These are phyloP conservation scores for Spinus pinus DNA, from an alignment of 2,797 vertebrate species.

Conservation along the genomic window DNA sequence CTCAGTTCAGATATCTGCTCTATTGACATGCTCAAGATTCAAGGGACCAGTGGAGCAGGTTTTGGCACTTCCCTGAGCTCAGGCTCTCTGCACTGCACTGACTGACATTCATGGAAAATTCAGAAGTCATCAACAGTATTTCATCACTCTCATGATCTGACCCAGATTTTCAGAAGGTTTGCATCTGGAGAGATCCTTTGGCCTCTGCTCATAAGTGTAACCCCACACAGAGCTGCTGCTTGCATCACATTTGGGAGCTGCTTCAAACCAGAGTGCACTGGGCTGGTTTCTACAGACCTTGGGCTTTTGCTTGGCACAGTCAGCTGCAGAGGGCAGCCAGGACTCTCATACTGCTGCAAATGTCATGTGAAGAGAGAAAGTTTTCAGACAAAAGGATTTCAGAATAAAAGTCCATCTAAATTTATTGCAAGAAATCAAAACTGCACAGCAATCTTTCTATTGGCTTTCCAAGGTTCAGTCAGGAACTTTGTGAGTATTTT, in stretches of 20 bases:
- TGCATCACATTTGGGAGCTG: neutral
- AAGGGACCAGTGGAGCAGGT: neutral
- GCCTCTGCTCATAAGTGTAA: neutral
- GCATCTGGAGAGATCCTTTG: neutral
- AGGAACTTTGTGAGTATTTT: neutral
- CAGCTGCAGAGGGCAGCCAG: neutral
- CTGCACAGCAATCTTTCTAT: neutral
- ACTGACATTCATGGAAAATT: neutral
- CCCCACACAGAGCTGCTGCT: neutral
- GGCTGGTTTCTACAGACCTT: neutral
- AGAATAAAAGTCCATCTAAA: conserved; percentile 12
- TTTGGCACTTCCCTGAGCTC: neutral
- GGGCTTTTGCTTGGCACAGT: neutral
- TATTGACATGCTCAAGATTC: neutral
- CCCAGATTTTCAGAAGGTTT: neutral
- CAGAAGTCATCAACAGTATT: neutral
- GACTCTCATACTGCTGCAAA: neutral
- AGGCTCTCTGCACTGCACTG: neutral
- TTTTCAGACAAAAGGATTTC: neutral
- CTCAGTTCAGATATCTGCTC: neutral
- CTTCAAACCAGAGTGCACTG: neutral
- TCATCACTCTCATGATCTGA: neutral
- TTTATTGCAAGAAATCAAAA: neutral
- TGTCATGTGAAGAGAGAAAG: neutral
- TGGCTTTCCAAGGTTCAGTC: neutral